Base-by-base conservation (phyloP, 2,888 invertebrate genomes). In the Linyphia triangularis region DNA sequence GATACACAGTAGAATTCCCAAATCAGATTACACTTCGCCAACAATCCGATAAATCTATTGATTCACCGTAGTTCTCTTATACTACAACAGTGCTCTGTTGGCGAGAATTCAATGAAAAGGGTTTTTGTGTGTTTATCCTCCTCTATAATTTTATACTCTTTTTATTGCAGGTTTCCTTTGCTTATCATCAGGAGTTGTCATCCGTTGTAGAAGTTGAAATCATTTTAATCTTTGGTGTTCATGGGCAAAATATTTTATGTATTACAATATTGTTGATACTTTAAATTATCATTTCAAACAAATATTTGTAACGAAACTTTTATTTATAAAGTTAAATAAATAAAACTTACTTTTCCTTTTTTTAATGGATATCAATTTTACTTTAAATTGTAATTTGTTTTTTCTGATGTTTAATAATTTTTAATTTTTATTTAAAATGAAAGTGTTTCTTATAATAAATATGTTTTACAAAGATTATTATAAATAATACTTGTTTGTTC, bases 11-110 rank as follows among this genome's bases (percentile, higher is more conserved):
- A 5, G 70, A 43, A 43, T 43, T 40, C 19, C n/a, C 73, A 75
- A 75, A 75, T 75, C 73, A 26, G 73, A 75, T 75, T 75, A 75
- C 59, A 59, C 59, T 75, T 57, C 30, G 57, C 33, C 73, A 10
- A 10, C 57, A 75, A 51, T 75, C 73, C 30, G 30, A 59, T 75
- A 33, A 75, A 59, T 26, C 19, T 57, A 75, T 75, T 75, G 73
- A 75, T 24, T 22, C 4, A 72, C 24, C 22, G 30, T 33, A 59
- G 24, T 16, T 5, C 10, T 2, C 16, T n/a, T n/a, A n/a, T n/a
- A n/a, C 1, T 51, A 13, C 51, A 1, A 51, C 51, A 10, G 2
- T 51, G 51, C n/a, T n/a, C n/a, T n/a, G 51, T 51, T 13, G 51
- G 51, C n/a, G n/a, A n/a, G n/a, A 51, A 51, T 51, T n/a, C 16